These are phyloP conservation scores for Xiphophorus maculatus DNA, from an alignment of 2,113 vertebrate genomes.

Conservation along the genomic window DNA sequence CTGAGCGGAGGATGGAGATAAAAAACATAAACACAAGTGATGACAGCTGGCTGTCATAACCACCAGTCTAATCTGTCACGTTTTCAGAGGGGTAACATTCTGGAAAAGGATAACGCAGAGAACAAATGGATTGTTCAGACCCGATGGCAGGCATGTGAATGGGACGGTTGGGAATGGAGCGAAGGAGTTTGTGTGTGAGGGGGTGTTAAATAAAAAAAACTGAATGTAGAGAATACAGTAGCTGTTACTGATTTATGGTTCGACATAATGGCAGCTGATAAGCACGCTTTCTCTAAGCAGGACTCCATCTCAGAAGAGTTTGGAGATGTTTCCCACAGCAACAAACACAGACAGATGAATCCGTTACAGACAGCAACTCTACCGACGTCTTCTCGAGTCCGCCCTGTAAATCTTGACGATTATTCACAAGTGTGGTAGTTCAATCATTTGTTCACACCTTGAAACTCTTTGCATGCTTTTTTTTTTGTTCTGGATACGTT, in stretches of 20 bases:
- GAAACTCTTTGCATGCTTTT: not conserved
- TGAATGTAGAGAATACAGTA: not conserved
- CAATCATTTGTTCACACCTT: not conserved
- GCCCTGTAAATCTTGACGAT: slow-evolving; percentile 33
- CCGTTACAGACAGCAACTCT: slow-evolving; percentile 4
- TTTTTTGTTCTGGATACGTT: too few species aligned
- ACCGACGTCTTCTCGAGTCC: slow-evolving; percentile 1
- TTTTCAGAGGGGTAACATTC: slow-evolving; percentile 3
- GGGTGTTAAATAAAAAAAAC: slow-evolving; percentile 22
- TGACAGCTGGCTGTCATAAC: slow-evolving; percentile 63
- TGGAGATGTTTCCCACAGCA: slow-evolving; percentile 36
- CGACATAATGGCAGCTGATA: slow-evolving; percentile 24
- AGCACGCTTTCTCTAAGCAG: not conserved
- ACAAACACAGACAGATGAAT: slow-evolving; percentile 23
- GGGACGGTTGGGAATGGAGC: slow-evolving; percentile 1
- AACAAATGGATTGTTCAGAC: slow-evolving; percentile 23
- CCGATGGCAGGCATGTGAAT: slow-evolving; percentile 13
- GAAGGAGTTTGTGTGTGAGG: not conserved
- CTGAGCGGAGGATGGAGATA: slow-evolving; percentile 40
- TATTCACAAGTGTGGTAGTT: not conserved
- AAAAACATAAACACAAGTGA: slow-evolving; percentile 74
- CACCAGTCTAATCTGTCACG: slow-evolving; percentile 31
- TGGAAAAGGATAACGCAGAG: slow-evolving; percentile 37
- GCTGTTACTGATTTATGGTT: slow-evolving; percentile 30
- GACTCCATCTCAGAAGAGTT: slow-evolving; percentile 21